phyloP scores from a whole-genome alignment of 2,113 vertebrate species.

The Acanthochromis polyacanthus region DNA sequence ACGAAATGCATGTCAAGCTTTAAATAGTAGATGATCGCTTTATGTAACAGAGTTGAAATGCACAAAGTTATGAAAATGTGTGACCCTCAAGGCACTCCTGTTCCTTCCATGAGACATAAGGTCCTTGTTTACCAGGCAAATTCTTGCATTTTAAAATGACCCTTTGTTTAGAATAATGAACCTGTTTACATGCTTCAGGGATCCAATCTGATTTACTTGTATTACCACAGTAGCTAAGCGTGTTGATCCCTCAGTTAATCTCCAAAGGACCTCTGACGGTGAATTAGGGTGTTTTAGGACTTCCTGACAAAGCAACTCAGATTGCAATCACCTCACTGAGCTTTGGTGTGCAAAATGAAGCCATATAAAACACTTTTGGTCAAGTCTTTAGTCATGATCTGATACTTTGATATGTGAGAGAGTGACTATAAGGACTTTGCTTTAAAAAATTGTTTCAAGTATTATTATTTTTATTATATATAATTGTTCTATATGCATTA shows the following conservation, averaged over 20 bases:
- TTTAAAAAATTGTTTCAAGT: neutral
- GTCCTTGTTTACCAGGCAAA: constrained; percentile 54
- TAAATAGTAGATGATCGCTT: constrained; percentile 32
- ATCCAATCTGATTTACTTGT: constrained; percentile 69
- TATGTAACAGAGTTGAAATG: constrained; percentile 45
- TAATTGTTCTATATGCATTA: too few relatives aligned
- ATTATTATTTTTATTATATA: too few relatives aligned
- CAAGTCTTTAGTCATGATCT: constrained; percentile 25
- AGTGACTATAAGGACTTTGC: constrained; percentile 44
- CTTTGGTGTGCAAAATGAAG: constrained; percentile 42
- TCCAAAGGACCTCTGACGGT: constrained; percentile 19
- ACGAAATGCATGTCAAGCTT: constrained; percentile 30
- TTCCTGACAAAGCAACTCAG: constrained; percentile 37
- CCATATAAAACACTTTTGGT: constrained; percentile 43
- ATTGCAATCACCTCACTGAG: constrained; percentile 44
- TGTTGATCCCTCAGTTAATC: constrained; percentile 69
- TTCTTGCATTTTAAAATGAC: constrained; percentile 47
- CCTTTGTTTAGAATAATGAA: constrained; percentile 68
- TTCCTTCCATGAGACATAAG: constrained; percentile 31
- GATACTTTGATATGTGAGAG: constrained; percentile 36
- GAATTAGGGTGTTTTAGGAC: constrained; percentile 52
- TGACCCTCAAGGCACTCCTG: constrained; percentile 28
- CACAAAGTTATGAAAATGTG: constrained; percentile 32
- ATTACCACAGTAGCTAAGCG: constrained; percentile 73
- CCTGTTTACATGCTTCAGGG: constrained; percentile 50